Percentiles rank a stretch among this genome's conserved stretches.
Evolutionary conservation across 2,113 vertebrate species (phyloP).

Genomic region (Nymphicus hollandicus): DNA sequence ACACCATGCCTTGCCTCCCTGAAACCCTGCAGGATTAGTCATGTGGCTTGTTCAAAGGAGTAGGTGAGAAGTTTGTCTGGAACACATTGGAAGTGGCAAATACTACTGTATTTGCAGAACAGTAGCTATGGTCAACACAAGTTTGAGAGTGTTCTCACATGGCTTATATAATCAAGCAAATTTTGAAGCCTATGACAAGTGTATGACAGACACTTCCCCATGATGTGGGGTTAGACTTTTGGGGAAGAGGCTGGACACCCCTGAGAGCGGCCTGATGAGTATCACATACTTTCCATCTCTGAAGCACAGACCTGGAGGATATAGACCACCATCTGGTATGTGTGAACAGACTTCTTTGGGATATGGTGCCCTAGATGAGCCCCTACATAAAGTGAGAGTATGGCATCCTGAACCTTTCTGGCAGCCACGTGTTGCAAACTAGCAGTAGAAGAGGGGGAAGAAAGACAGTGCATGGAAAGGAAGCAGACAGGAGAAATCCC

Average conservation of each 20-base stretch:
- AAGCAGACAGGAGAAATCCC: neutral
- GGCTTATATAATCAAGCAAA: neutral
- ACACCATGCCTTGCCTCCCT: accelerated
- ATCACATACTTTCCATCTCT: neutral
- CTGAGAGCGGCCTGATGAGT: neutral
- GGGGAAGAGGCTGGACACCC: neutral
- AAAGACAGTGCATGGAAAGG: neutral
- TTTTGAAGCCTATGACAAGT: neutral
- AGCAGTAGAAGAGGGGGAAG: neutral
- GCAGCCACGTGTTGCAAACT: accelerated
- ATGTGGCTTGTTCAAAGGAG: neutral
- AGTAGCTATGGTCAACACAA: neutral
- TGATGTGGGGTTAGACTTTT: accelerated
- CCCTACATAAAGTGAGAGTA: neutral
- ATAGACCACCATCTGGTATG: accelerated
- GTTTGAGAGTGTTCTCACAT: neutral
- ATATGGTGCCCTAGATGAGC: accelerated
- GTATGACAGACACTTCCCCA: accelerated
- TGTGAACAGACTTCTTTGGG: neutral
- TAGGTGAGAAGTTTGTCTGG: neutral
- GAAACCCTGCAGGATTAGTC: neutral
- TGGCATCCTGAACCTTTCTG: neutral
- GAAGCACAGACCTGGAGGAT: neutral
- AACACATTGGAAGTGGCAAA: neutral
- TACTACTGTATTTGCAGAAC: neutral